These are phyloP conservation scores for Morphnarchus princeps DNA, from an alignment of 2,113 vertebrate species.

Conservation along the genomic window DNA sequence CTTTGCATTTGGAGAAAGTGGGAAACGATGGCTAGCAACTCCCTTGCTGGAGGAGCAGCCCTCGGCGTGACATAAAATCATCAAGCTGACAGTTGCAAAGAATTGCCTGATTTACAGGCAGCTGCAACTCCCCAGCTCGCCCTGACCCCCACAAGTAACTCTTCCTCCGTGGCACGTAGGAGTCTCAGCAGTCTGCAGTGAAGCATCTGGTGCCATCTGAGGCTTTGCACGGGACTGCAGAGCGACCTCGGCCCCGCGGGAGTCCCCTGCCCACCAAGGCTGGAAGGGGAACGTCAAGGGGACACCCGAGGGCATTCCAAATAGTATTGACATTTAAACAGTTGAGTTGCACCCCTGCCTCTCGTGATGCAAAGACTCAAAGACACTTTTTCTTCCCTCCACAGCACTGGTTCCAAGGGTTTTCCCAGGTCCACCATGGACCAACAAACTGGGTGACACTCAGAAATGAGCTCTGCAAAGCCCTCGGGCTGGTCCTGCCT, in stretches of 20 bases:
- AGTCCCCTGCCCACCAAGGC: neutral
- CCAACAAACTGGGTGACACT: neutral
- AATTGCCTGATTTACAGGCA: neutral
- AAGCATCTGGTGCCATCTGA: neutral
- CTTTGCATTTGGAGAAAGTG: neutral
- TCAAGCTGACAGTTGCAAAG: neutral
- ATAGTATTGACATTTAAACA: neutral
- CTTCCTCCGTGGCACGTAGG: neutral
- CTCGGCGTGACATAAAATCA: neutral
- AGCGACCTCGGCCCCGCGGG: fast-evolving
- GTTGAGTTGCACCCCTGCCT: neutral
- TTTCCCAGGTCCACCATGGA: neutral
- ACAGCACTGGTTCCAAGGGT: neutral
- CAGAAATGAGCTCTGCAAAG: neutral
- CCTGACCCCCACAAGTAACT: neutral
- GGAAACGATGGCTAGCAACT: neutral
- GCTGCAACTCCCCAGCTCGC: neutral
- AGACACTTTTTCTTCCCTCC: neutral
- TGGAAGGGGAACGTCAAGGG: neutral
- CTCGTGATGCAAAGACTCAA: neutral
- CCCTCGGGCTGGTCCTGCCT: neutral
- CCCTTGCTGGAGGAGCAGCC: neutral
- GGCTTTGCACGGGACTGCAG: neutral
- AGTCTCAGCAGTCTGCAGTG: neutral
- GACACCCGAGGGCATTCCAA: neutral